These are phyloP conservation scores for Brachyptera risi DNA, from an alignment of 2,888 invertebrate genomes.

Conservation along the genomic window DNA sequence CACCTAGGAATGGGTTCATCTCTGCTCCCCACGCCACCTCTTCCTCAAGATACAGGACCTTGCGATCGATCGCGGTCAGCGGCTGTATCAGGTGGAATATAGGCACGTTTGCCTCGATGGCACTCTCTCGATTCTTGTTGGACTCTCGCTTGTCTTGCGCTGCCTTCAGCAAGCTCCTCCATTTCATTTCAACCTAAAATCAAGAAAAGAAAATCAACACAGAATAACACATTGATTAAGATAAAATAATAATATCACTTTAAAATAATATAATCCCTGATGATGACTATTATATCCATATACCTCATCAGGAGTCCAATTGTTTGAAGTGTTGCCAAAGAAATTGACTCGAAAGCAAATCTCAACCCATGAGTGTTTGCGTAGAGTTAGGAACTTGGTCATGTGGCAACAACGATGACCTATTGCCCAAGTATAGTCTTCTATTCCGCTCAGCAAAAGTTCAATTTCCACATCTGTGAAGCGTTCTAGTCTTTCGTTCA, in stretches of 20 bases:
- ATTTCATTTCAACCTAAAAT: not conserved
- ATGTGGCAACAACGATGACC: slow-evolving; percentile 1
- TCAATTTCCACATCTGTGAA: not conserved
- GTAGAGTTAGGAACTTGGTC: not conserved
- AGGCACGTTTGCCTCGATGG: not conserved
- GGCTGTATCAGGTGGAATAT: not conserved
- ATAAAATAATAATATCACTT: too few species aligned
- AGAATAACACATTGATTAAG: too few species aligned
- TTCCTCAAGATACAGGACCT: slow-evolving; percentile 2
- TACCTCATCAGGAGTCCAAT: not conserved
- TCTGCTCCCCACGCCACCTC: not conserved
- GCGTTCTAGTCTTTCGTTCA: not conserved
- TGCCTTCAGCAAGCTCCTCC: not conserved
- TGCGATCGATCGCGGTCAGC: not conserved
- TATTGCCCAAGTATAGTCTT: slow-evolving; percentile 2
- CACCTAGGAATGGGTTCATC: slow-evolving; percentile 8
- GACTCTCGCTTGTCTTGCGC: not conserved
- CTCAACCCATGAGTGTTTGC: slow-evolving; percentile 6
- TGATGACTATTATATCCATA: too few species aligned
- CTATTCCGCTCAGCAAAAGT: not conserved
- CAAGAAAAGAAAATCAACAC: too few species aligned
- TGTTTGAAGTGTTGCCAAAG: not conserved
- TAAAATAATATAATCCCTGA: too few species aligned
- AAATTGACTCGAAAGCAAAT: slow-evolving; percentile 1
- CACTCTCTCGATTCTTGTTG: not conserved